These are phyloP conservation scores for Eonycteris spelaea DNA, from an alignment of 2,113 vertebrate genomes.

Conservation along the genomic window DNA sequence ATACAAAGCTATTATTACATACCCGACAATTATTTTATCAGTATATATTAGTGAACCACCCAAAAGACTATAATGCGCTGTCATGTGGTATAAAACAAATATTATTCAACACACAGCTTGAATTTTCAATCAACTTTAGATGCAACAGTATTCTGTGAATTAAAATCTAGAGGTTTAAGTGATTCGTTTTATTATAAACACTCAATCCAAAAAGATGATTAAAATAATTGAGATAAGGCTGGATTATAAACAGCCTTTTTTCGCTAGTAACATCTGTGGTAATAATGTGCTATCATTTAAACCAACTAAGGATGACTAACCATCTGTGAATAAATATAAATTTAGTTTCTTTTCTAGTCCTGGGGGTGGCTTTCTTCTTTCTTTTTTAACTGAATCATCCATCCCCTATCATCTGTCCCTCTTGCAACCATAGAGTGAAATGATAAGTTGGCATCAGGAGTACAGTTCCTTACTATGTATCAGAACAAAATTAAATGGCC, in stretches of 20 bases:
- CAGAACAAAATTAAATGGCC: constrained; percentile 17
- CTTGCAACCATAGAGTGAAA: background rate
- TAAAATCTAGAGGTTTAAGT: constrained; percentile 59
- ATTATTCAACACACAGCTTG: constrained; percentile 60
- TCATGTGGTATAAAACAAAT: constrained; percentile 29
- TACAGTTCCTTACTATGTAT: background rate
- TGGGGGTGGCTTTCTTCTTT: background rate
- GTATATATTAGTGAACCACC: constrained; percentile 27
- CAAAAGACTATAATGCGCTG: constrained; percentile 23
- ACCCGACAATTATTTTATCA: constrained; percentile 43
- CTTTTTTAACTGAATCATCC: constrained; percentile 14
- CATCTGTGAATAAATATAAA: constrained; percentile 57
- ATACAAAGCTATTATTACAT: constrained; percentile 39
- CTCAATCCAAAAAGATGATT: constrained; percentile 65
- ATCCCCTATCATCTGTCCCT: constrained; percentile 12
- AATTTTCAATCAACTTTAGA: constrained; percentile 53
- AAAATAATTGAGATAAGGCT: constrained; percentile 62
- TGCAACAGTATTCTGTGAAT: constrained; percentile 28
- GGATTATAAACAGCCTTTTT: constrained; percentile 42
- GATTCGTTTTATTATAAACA: constrained; percentile 60
- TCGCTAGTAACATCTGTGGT: constrained; percentile 53
- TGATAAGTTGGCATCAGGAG: background rate
- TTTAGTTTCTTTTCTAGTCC: constrained; percentile 50
- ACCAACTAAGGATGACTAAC: constrained; percentile 52
- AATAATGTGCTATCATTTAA: constrained; percentile 65